A percentile compares a stretch with the other conserved stretches of the same genome.
phyloP scores from a whole-genome alignment of 2,888 invertebrate genomes.

The Andrena fulva region DNA sequence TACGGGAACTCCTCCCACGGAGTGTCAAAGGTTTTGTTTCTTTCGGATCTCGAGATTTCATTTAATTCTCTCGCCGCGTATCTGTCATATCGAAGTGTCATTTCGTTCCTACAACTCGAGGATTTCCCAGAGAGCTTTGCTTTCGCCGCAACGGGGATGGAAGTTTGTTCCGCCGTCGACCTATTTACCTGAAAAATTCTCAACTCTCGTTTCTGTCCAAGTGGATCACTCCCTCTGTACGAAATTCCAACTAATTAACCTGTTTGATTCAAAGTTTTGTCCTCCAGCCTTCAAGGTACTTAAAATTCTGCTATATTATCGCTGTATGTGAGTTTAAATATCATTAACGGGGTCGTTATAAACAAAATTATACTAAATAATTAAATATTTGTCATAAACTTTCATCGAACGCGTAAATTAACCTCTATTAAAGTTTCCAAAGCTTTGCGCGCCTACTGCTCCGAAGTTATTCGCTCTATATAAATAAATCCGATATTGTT shows the following conservation, averaged over 20 bases:
- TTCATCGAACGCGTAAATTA: background rate
- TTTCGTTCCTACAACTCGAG: background rate
- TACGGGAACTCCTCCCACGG: background rate
- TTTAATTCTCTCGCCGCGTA: conserved; percentile 32
- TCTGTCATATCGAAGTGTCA: conserved; percentile 32
- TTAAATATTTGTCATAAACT: background rate
- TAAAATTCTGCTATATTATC: background rate
- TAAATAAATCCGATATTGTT: background rate
- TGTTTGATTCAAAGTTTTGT: background rate
- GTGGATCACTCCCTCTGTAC: background rate
- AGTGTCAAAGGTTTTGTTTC: conserved; percentile 17
- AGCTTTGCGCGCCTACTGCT: background rate
- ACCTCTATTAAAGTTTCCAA: background rate
- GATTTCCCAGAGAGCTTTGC: background rate
- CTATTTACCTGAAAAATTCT: background rate
- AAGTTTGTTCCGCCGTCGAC: background rate
- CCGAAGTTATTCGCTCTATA: background rate
- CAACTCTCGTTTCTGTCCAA: background rate
- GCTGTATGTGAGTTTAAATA: background rate
- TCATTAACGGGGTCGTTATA: background rate
- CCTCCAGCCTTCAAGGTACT: too few species aligned
- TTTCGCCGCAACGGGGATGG: background rate
- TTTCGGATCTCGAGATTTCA: conserved; percentile 16
- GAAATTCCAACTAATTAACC: background rate
- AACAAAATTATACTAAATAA: background rate